Evolutionary conservation across 1,140 invertebrate species (phyloP).

Genomic region (Bemisia tabaci): DNA sequence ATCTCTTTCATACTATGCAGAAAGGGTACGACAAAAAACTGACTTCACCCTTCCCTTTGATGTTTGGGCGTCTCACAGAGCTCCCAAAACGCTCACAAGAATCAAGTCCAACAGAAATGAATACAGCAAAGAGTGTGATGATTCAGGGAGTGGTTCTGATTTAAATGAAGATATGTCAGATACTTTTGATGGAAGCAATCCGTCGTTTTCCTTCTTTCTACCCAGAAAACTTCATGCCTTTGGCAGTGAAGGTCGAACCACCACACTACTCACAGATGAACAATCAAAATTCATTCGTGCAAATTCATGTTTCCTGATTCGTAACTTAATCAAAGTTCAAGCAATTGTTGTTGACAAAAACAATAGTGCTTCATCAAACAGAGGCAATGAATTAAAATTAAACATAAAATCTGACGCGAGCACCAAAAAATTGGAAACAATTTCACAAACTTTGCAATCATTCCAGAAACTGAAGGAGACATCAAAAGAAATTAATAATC

Average conservation of each 20-base stretch:
- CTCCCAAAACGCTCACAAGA: no score
- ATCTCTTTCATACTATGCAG: conserved; percentile 69
- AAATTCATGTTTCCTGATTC: not conserved
- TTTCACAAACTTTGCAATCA: not conserved
- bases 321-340: not conserved
- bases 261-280: not conserved
- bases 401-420: not conserved
- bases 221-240: no score
- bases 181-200: no score
- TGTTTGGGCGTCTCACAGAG: conserved; percentile 76
- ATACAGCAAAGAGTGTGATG: no score
- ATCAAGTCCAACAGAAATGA: no score
- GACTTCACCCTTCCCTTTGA: conserved; percentile 82
- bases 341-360: not conserved
- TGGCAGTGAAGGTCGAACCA: no score
- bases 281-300: not conserved
- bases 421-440: not conserved
- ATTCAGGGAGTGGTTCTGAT: no score
- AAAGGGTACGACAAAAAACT: conserved; percentile 57
- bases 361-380: not conserved
- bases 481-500: not conserved
- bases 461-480: not conserved
- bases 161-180: no score
- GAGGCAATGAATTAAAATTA: not conserved
- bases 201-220: no score